Evolutionary conservation across 2,113 vertebrate species (phyloP), one percentile per base, ranked within the genome.

Genomic region (Tautogolabrus adspersus): DNA sequence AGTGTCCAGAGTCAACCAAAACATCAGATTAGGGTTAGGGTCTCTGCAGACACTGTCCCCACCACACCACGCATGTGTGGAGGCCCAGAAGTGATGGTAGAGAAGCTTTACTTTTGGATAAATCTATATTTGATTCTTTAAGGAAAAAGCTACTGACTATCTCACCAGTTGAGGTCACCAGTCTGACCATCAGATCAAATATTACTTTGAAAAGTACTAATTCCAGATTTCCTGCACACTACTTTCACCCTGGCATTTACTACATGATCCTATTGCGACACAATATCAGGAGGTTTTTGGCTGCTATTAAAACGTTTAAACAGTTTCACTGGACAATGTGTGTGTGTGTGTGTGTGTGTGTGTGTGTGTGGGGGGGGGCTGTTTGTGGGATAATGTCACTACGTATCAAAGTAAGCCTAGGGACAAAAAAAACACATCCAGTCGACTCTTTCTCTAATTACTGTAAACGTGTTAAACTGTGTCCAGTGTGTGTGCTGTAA

Each of bases 201-300:
- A 40, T 40, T 40, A 40, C 38, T 62, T 82, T 75, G 18, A 60
- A 19, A 75, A 55, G 51, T 9, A 1, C 52, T 52, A 63, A 85
- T 64, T 77, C 71, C 44, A 44, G 10, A 78, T 74, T 89, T 88
- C 67, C 79, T 61, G 61, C 44, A 38, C 30, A 26, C 46, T 37
- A 63, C 22, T 79, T 63, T 51, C 22, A 59, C 2, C 49, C 10
- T 11, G 23, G 56, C 57, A 63, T 75, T 87, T 70, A 71, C 66
- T 0, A 38, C n/a, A 68, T 81, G 85, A 88, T 90, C 85, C 83
- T 77, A 78, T 87, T 87, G 85, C 37, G 21, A 64, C 8, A 13
- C 60, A 71, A 61, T 73, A 84, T 23, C 37, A 62, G 65, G 46
- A 26, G 30, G 61, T n/a, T 85, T 84, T 69, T 72, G 68, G 13